phyloP scores from a whole-genome alignment of 2,113 vertebrate genomes.

The Stegastes partitus region DNA sequence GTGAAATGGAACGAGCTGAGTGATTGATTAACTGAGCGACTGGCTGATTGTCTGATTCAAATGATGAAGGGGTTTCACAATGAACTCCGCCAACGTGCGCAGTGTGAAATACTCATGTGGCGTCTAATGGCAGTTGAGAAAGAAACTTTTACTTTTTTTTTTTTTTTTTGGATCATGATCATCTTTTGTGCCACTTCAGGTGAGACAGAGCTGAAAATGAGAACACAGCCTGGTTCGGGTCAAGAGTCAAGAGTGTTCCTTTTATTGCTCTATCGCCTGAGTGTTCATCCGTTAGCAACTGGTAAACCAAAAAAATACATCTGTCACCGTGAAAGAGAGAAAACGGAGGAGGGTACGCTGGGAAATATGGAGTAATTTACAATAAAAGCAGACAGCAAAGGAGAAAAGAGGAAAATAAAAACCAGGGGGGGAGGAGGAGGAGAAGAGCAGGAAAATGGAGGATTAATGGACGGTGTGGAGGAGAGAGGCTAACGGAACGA shows the following conservation, averaged over 20 bases:
- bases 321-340: not conserved
- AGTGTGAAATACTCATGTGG: not conserved
- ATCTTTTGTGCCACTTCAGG: not conserved
- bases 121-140: not conserved
- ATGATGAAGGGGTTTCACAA: not conserved
- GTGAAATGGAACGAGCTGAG: not conserved
- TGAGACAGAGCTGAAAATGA: not conserved
- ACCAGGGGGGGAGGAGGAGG: slow-evolving; percentile 1
- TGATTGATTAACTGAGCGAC: not conserved
- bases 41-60: slow-evolving; percentile 1
- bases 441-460: not conserved
- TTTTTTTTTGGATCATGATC: not conserved
- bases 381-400: slow-evolving; percentile 20
- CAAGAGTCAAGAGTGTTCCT: not conserved
- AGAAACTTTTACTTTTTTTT: not conserved
- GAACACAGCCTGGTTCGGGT: not conserved
- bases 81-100: not conserved
- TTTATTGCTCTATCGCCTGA: not conserved
- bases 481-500: slow-evolving; percentile 34
- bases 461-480: slow-evolving; percentile 31
- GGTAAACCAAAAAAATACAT: not conserved
- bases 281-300: not conserved
- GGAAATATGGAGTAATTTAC: not conserved
- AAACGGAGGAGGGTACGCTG: not conserved
- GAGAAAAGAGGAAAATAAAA: slow-evolving; percentile 5